Base-by-base conservation (phyloP, 1,140 invertebrate species). In the Procambarus virginalis region DNA sequence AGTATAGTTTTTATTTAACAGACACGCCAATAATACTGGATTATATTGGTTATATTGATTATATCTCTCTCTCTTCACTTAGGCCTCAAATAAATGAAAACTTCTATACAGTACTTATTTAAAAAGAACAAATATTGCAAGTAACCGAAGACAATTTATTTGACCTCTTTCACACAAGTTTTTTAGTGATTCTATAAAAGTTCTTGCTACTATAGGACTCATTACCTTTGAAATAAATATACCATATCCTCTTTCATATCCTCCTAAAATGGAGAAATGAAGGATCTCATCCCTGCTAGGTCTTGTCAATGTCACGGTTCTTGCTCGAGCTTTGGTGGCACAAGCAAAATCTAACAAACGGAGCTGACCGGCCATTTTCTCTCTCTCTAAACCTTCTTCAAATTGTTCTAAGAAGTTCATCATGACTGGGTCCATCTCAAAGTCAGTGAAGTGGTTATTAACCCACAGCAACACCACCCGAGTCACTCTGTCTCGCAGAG, bases 401-500 rank as follows among this genome's bases (percentile, higher is more conserved):
- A 99, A 99, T 81, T 96, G 96, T 94, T 99, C 98, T 76, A 99
- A 94, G 93, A 99, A 99, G 92, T 98, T 97, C 96, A 99, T 99
- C 98, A 99, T 99, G 60, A 96, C 96, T 51, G 97, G 96, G 94
- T 99, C 97, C 8, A 96, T 98, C 94, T 99, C 99, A 94, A 99
- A 99, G 94, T 99, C 99, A 48, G 98, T 99, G 93, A 99, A 99
- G 94, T 99, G 99, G 94, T 99, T 99, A 94, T 99, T 99, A 0
- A 99, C 98, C 99, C 99, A 99, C 0, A 99, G 93, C 2, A 99
- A 94, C 0, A 99, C 97, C 0, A 99, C 98, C 86, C 98, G 95
- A 0, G 98, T 99, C 1, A 99, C 98, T 93, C 98, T 95, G 93
- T 99, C 98, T 81, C 98, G 94, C 6, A 97, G 95, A 81, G 95